Base-by-base conservation (phyloP, 2,888 invertebrate species). In the Sminthurinus aureus region DNA sequence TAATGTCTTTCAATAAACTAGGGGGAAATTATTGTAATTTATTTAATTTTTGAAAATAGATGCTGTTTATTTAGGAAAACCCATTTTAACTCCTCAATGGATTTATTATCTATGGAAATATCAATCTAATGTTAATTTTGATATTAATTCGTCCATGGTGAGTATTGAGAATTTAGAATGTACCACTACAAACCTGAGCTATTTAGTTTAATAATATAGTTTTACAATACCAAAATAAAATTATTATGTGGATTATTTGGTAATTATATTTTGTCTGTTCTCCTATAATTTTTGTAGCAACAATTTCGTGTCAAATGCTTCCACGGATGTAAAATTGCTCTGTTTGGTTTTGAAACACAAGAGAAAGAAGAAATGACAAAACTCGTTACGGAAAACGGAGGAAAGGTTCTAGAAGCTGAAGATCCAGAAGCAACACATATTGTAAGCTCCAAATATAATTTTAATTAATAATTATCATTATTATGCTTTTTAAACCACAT, bases 341-440 rank as follows among this genome's bases (percentile, higher is more conserved):
- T 88, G 26, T 85, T 85, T 66, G 88, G 88, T 20, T 88, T 88
- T 83, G 87, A 86, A 18, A 15, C 82, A 22, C 13, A 38, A 11
- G 88, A 88, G 76, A 84, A 85, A 71, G 52, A 83, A 15, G 85
- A 86, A 67, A 88, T 88, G 87, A 75, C 69, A 12, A 87, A 86
- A 73, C 74, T 87, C 0, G 87, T 88, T 12, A 85, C 84, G 71
- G 86, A 87, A 77, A 88, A 88, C 75, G 97, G 96, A 83, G 94
- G 94, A 86, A 93, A 94, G 85, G 93, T 95, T 85, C 93, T 93
- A 73, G 92, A 94, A 87, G 85, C 89, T 0, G 95, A 95, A 89
- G 96, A 97, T 92, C 93, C 94, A 24, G 93, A 93, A 90, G 96
- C 96, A 90, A 96, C 97, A 73, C 98, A 98, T 91, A 94, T 98